A percentile compares a stretch with the other conserved stretches of the same genome.
Conservation (phyloP, 1,140 invertebrate species). For the Cotesia chilonis region DNA sequence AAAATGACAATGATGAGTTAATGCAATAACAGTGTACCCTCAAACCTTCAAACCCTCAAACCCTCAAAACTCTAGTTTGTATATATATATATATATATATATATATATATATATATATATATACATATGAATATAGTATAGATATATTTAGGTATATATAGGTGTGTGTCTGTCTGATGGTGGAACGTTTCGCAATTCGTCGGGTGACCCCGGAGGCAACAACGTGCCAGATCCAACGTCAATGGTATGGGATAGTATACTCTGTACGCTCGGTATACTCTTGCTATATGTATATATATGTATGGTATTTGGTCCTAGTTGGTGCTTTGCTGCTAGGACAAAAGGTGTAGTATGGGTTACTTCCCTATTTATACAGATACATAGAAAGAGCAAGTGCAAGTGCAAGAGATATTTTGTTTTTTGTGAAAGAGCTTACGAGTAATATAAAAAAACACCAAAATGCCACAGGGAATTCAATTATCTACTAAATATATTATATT, state of each 20-base stretch:
- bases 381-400: conserved; percentile 6
- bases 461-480: not conserved
- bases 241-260: too few species aligned
- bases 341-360: conserved; percentile 10
- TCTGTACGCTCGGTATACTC: too few species aligned
- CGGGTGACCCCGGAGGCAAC: conserved; percentile 38
- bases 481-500: too few species aligned
- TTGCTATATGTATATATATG: too few species aligned
- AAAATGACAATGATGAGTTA: conserved; percentile 66
- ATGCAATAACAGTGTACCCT: conserved; percentile 64
- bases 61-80: conserved; percentile 24
- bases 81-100: too few species aligned
- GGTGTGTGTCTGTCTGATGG: conserved; percentile 29
- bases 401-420: too few species aligned
- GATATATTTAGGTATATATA: not conserved
- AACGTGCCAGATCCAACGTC: conserved; percentile 34
- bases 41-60: conserved; percentile 41
- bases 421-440: conserved; percentile 21
- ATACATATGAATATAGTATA: not conserved
- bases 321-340: conserved; percentile 3
- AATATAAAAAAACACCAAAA: not conserved
- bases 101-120: too few species aligned
- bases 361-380: not conserved
- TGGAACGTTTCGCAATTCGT: conserved; percentile 46
- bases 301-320: not conserved